These are phyloP conservation scores for Sepioteuthis lessoniana DNA, from an alignment of 2,888 invertebrate species.

Conservation along the genomic window DNA sequence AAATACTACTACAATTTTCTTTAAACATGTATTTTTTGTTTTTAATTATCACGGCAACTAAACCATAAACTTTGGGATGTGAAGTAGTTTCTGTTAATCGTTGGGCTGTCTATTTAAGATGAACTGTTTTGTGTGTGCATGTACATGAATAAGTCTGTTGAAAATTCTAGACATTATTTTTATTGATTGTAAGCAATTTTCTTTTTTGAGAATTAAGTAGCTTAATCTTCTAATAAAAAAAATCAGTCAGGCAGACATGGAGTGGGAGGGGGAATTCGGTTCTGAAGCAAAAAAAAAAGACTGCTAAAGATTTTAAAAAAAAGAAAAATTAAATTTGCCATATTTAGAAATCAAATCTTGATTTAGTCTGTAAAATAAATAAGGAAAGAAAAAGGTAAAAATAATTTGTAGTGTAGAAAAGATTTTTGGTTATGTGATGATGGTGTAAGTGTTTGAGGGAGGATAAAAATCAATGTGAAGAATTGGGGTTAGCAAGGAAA, in stretches of 20 bases:
- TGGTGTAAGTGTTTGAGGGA: no score
- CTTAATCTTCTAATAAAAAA: background rate
- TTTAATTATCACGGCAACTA: no score
- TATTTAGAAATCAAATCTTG: conserved; percentile 13
- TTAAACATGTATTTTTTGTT: no score
- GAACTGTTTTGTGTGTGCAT: background rate
- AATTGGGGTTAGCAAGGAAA: no score
- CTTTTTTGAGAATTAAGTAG: background rate
- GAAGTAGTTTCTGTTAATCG: no score
- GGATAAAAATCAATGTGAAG: no score
- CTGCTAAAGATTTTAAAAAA: background rate
- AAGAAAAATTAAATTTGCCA: background rate
- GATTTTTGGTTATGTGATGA: no score
- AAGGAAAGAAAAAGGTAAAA: background rate
- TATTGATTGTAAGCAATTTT: conserved; percentile 2
- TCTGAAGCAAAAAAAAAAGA: no score
- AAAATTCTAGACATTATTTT: conserved; percentile 4
- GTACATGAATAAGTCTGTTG: background rate
- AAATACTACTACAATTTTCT: no score
- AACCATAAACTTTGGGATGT: no score
- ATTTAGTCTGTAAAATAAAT: background rate
- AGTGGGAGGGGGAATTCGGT: no score
- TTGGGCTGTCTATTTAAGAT: background rate
- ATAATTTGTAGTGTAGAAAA: background rate
- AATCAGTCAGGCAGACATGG: background rate